Base-by-base conservation (phyloP, 2,888 invertebrate genomes). In the Eupithecia exiguata region DNA sequence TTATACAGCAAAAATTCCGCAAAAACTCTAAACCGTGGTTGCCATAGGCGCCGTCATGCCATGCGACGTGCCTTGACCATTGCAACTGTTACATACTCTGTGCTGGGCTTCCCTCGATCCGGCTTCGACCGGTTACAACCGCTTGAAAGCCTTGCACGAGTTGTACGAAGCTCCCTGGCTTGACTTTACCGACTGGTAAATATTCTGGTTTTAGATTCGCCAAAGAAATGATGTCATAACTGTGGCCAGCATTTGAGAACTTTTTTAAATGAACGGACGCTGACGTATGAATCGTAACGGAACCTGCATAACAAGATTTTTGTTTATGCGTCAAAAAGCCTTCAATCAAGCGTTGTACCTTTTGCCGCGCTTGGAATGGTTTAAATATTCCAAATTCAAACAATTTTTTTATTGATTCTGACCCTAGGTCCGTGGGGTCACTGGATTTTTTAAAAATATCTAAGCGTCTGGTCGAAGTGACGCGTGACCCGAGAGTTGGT, bases 81-180 rank as follows among this genome's bases (percentile, higher is more conserved):
- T 21, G 21, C 21, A 38, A 65, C 65, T 65, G 12, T 21, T 5
- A 1, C 5, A 1, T 21, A 65, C n/a, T 38, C 65, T 65, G 40
- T 65, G 65, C n/a, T 72, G 69, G 79, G 69, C 71, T 82, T 83
- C 82, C 84, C 79, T 71, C 66, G 43, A 84, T 82, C 86, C 80
- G 84, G 83, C 72, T 72, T 6, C 9, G 84, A 82, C 86, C 82
- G 79, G 86, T 72, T 76, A 12, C 65, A 82, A 79, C 85, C 78
- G 83, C 75, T 78, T 70, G 70, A 82, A 84, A 86, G 85, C 86
- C 86, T 84, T 62, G 12, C n/a, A 14, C 78, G 76, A 30, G 30
- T 16, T 61, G 30, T 30, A 16, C 43, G 43, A 74, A 77, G 74
- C 77, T 76, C 21, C 36, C 38, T 14, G 36, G 36, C n/a, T 30